Conservation (phyloP, 2,797 vertebrate genomes). For the Podarcis siculus region DNA sequence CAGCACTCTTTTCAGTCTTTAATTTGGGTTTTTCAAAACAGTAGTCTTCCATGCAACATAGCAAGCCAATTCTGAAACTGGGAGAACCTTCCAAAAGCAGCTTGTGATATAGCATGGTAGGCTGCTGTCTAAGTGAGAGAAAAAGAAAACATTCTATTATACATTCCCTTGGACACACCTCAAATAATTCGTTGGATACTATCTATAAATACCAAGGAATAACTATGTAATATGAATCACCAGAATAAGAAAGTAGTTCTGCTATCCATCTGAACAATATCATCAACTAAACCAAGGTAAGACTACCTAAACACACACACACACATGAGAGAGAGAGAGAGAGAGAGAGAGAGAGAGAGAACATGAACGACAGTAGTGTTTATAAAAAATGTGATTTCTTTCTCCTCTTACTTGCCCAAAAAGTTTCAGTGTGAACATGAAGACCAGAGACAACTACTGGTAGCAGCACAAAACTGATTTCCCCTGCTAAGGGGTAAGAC, state of each 20-base stretch:
- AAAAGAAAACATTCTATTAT: not conserved
- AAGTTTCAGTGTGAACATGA: not conserved
- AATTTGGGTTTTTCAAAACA: not conserved
- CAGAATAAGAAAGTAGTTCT: conserved; percentile 15
- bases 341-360: not conserved
- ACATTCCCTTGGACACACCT: not conserved
- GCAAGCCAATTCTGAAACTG: not conserved
- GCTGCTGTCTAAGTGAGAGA: not conserved
- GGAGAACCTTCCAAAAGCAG: not conserved
- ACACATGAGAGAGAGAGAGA: not conserved
- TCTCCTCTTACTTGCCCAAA: not conserved
- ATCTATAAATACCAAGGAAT: not conserved
- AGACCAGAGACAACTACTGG: not conserved
- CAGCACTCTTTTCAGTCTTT: not conserved
- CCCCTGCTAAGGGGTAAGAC: not conserved
- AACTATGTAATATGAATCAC: accelerated
- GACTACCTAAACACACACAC: not conserved
- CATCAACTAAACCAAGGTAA: not conserved
- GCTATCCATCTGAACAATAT: not conserved
- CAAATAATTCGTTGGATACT: accelerated
- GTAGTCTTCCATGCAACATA: not conserved
- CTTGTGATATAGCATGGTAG: not conserved
- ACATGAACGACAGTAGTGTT: not conserved
- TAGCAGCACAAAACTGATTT: not conserved
- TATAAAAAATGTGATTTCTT: not conserved